These are phyloP conservation scores for Trematomus loennbergii DNA, from an alignment of 2,113 vertebrate species.

Conservation along the genomic window DNA sequence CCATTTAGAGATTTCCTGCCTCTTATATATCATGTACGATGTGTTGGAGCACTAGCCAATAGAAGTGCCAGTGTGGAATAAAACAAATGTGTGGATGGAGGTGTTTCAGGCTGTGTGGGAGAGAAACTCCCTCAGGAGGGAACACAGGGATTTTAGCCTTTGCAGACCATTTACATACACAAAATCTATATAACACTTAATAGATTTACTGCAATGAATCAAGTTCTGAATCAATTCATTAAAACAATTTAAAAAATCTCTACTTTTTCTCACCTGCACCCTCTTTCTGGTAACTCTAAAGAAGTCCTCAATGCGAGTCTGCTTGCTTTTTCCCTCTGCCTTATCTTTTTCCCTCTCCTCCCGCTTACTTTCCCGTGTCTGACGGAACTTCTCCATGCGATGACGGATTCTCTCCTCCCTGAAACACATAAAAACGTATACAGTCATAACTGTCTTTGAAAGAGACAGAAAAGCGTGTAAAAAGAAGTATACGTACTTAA, in stretches of 20 bases:
- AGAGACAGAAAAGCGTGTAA: background rate
- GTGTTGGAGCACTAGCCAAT: no score
- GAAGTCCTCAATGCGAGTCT: constrained; percentile 78
- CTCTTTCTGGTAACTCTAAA: constrained; percentile 82
- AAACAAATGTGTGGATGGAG: no score
- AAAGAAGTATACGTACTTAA: constrained; percentile 75
- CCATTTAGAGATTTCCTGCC: no score
- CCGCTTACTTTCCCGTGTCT: constrained; percentile 49
- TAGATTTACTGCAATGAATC: no score
- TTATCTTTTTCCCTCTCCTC: constrained; percentile 68
- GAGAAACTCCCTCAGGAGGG: no score
- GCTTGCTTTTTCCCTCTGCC: constrained; percentile 48
- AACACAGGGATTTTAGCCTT: no score
- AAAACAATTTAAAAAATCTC: no score
- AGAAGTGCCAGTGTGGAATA: no score
- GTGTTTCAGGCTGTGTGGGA: no score
- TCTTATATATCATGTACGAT: no score
- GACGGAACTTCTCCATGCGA: constrained; percentile 79
- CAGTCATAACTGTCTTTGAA: background rate
- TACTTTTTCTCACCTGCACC: constrained; percentile 45
- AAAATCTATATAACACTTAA: no score
- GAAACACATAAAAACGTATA: background rate
- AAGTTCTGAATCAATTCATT: background rate
- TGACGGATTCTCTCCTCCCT: constrained; percentile 77
- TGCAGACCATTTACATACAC: no score